A percentile compares a stretch with the other conserved stretches of the same genome.
These are phyloP conservation scores for Odontophorus gujanensis DNA, from an alignment of 2,113 vertebrate species.

Conservation along the genomic window DNA sequence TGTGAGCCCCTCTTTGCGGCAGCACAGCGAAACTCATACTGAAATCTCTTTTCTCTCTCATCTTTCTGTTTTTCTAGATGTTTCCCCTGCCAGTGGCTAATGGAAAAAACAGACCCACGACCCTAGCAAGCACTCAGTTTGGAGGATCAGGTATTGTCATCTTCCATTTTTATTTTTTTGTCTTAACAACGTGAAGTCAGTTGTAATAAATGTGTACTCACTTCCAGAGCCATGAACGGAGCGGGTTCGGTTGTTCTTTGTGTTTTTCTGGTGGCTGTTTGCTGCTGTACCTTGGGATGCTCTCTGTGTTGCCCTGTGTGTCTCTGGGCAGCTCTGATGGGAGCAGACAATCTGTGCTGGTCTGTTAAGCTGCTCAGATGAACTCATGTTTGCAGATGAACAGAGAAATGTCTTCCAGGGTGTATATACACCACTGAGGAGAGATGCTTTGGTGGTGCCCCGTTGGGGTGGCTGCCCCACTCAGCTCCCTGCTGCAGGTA, in stretches of 20 bases:
- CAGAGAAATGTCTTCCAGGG: neutral
- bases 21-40: slow-evolving; percentile 25
- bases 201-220: neutral
- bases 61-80: slow-evolving; percentile 86
- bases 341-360: neutral
- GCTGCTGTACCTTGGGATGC: neutral
- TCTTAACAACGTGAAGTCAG: neutral
- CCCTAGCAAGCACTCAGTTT: slow-evolving; percentile 92
- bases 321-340: neutral
- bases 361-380: neutral
- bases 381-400: neutral
- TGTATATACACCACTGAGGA: neutral
- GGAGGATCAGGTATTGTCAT: slow-evolving; percentile 88
- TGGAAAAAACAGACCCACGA: slow-evolving; percentile 94
- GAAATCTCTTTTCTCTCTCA: slow-evolving; percentile 54
- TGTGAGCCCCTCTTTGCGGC: slow-evolving; percentile 9
- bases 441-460: accelerated
- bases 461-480: neutral
- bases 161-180: neutral
- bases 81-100: slow-evolving; percentile 96
- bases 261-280: neutral
- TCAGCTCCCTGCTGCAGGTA: neutral
- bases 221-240: neutral
- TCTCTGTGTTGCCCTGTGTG: neutral
- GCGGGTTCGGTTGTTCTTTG: neutral